Evolutionary conservation across 2,888 invertebrate species (phyloP).

Genomic region (Euspilapteryx auroguttella): DNA sequence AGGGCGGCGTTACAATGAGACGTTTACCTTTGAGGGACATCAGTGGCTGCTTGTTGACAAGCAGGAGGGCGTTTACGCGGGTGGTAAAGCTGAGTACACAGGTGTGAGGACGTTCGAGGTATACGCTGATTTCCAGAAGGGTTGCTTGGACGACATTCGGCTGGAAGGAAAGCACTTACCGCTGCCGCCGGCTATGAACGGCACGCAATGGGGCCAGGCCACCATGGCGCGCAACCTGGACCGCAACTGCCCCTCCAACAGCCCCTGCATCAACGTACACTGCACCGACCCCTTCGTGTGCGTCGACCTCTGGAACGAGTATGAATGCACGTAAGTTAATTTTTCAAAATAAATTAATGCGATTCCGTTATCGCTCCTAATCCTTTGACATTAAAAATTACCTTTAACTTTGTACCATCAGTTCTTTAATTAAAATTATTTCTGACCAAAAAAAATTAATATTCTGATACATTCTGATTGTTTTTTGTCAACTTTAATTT

Average conservation of each 20-base stretch:
- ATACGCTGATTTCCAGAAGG: slow-evolving; percentile 92
- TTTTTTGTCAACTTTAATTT: too few species aligned
- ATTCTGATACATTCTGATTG: too few species aligned
- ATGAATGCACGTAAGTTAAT: slow-evolving; percentile 93
- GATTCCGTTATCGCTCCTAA: too few species aligned
- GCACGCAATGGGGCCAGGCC: slow-evolving; percentile 94
- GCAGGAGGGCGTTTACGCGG: slow-evolving; percentile 93
- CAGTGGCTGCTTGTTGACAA: slow-evolving; percentile 92
- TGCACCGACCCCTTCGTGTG: slow-evolving; percentile 94
- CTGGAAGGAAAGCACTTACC: slow-evolving; percentile 95
- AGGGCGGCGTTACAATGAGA: slow-evolving; percentile 90
- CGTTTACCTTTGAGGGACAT: slow-evolving; percentile 86
- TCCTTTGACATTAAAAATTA: too few species aligned
- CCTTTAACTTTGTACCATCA: too few species aligned
- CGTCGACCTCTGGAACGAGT: slow-evolving; percentile 96
- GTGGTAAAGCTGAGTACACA: slow-evolving; percentile 94
- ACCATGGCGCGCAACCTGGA: slow-evolving; percentile 92
- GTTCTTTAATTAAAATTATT: too few species aligned
- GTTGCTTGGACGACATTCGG: slow-evolving; percentile 72
- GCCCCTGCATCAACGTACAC: slow-evolving; percentile 92
- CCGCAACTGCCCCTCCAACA: slow-evolving; percentile 91
- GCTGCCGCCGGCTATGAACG: slow-evolving; percentile 91
- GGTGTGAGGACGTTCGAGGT: slow-evolving; percentile 93
- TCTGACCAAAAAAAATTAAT: too few species aligned
- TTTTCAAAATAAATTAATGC: too few species aligned